A percentile compares a stretch with the other conserved stretches of the same genome.
Evolutionary conservation across 2,888 invertebrate genomes (phyloP).

Genomic region (Trachelus iudaicus): DNA sequence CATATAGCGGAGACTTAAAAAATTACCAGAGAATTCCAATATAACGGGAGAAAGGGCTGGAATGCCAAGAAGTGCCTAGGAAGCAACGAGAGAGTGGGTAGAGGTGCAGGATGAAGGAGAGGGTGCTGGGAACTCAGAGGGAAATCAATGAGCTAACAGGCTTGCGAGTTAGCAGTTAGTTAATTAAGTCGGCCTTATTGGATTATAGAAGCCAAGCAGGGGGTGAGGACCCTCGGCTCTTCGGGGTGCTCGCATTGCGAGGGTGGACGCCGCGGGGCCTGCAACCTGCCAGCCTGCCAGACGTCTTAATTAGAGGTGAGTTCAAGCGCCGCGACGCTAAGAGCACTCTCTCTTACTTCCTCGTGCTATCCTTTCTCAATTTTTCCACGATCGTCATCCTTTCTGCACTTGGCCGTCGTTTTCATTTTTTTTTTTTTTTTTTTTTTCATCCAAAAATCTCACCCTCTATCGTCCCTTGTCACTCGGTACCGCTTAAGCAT

Average conservation of each 20-base stretch:
- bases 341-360: slow-evolving; percentile 26
- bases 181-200: slow-evolving; percentile 66
- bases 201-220: slow-evolving; percentile 61
- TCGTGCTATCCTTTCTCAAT: background rate
- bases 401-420: too few relatives aligned
- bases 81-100: slow-evolving; percentile 21
- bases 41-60: background rate
- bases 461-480: too few relatives aligned
- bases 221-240: slow-evolving; percentile 28
- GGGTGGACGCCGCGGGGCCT: slow-evolving; percentile 56
- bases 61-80: slow-evolving; percentile 1
- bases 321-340: slow-evolving; percentile 45
- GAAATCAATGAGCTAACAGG: slow-evolving; percentile 65
- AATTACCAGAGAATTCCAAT: too few relatives aligned
- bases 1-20: too few relatives aligned
- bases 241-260: slow-evolving; percentile 49
- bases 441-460: too few relatives aligned
- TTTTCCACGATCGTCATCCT: background rate
- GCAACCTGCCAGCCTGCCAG: slow-evolving; percentile 51
- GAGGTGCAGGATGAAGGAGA: slow-evolving; percentile 10
- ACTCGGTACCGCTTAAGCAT: too few relatives aligned
- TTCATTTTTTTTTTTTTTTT: too few relatives aligned
- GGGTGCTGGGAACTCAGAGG: slow-evolving; percentile 26
- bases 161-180: slow-evolving; percentile 63
- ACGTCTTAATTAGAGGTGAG: slow-evolving; percentile 65